These are phyloP conservation scores for Myanophis thanlyinensis DNA, from an alignment of 2,113 vertebrate genomes.

Conservation along the genomic window DNA sequence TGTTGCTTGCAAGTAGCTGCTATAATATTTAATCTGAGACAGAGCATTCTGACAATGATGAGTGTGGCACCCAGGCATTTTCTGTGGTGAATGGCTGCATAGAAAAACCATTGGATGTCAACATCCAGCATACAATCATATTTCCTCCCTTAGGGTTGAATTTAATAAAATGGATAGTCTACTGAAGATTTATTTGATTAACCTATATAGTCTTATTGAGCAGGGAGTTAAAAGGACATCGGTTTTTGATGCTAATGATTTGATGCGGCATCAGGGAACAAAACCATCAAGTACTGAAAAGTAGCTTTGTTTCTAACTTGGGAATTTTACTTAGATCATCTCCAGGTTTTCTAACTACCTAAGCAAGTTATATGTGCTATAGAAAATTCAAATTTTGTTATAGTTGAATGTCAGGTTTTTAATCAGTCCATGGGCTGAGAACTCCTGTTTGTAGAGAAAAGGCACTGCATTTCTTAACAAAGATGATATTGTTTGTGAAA, in stretches of 20 bases:
- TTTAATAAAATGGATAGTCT: neutral
- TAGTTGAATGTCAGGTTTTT: neutral
- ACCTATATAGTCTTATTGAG: neutral
- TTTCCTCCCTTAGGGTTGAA: neutral
- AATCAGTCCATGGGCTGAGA: neutral
- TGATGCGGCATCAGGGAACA: neutral
- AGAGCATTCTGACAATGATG: neutral
- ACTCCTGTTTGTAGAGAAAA: slow-evolving; percentile 12
- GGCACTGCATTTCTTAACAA: slow-evolving; percentile 11
- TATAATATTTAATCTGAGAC: slow-evolving; percentile 4
- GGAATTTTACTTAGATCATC: neutral
- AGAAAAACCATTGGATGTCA: neutral
- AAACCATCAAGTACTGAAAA: neutral
- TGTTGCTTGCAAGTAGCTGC: slow-evolving; percentile 9
- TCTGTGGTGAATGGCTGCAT: neutral
- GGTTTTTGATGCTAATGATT: too few species aligned
- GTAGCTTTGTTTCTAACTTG: neutral
- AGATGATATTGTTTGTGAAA: neutral
- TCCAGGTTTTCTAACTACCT: neutral
- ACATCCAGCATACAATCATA: neutral
- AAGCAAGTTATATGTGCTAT: neutral
- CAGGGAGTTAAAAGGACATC: neutral
- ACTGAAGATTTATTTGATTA: neutral
- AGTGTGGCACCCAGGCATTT: neutral
- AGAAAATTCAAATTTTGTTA: neutral